Base-by-base conservation (phyloP, 2,797 vertebrate species). In the Melanotaenia nigrans region DNA sequence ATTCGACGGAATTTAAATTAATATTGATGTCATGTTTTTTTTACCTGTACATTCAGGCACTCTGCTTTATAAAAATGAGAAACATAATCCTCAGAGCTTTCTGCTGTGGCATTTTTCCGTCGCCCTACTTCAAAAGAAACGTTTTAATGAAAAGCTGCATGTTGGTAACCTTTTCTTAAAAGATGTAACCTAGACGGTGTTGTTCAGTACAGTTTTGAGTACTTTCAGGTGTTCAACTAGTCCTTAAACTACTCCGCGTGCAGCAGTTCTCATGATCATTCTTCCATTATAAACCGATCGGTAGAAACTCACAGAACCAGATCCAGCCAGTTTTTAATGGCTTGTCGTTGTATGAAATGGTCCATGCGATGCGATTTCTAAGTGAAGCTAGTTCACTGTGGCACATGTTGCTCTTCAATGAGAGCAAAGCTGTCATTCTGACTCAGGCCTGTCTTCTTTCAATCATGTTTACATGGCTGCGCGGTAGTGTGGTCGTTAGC, bases 141-240 rank as follows among this genome's bases (percentile, higher is more conserved):
- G 25, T 25, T 63, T 30, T 54, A 79, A 74, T 54, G 49, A 60
- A 40, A 70, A 64, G 20, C 53, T 42, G 35, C 45, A 28, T 75
- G 78, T 73, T 71, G 12, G 60, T 85, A 83, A 86, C 78, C 73
- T 81, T 85, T 84, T 35, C 61, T 62, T 82, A 35, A 79, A 73
- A 78, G 65, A 68, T 75, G 55, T 36, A 71, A 55, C 61, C 70
- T 65, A 1, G 5, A 78, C 76, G 74, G 4, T 60, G 45, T 63
- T 61, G 32, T 73, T 56, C 28, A 38, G 61, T 12, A 6, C 51
- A 20, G 20, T 70, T 56, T 24, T 61, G 7, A 45, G 56, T 58
- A n/a, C 61, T 65, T 71, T 45, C 22, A 61, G 66, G 64, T 65
- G 54, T 56, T 16, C 61, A 73, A 68, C 64, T 65, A 32, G 59